Evolutionary conservation across 2,797 vertebrate genomes (phyloP), one percentile per base, ranked within the genome.

Genomic region (Diglossa cyanea): DNA sequence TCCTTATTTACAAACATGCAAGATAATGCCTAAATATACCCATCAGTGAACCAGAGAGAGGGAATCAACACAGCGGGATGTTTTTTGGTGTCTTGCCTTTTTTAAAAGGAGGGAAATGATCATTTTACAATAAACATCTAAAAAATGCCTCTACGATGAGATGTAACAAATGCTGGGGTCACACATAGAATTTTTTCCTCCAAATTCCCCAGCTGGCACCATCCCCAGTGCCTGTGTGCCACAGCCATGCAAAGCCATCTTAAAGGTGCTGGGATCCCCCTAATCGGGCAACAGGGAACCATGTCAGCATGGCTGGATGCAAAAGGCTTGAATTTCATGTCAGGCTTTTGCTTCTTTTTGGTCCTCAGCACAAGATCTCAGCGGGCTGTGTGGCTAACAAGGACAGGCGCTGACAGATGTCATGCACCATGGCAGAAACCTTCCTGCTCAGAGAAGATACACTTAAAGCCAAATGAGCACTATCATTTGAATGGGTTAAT

Each of bases 401-500:
- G 89, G 75, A 75, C 81, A 62, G 78, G 72, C 4, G 0, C 82
- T 90, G 85, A 80, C 73, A 93, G 93, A 86, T 78, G 72, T 91
- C 65, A 86, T 15, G 68, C 58, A 70, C 78, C 70, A 50, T 2
- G 2, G 72, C 84, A 94, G 81, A 91, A 92, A 55, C n/a, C 70
- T 42, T 88, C 33, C 85, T 84, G 78, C 66, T 66, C 73, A 20
- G 61, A 85, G 57, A 31, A 96, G 73, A 58, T 5, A 71, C 78
- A 78, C 83, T 86, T 48, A 81, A 91, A 92, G 54, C 58, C 83
- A 91, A 93, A 82, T 30, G 42, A 93, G 54, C 67, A 83, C 58
- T 23, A 74, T 13, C 28, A 88, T 66, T 35, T 30, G 47, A 79
- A 94, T 83, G 13, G 40, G 51, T 58, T 65, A 44, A 80, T 70